Conservation (phyloP, 2,113 vertebrate species). For the Sorex araneus region DNA sequence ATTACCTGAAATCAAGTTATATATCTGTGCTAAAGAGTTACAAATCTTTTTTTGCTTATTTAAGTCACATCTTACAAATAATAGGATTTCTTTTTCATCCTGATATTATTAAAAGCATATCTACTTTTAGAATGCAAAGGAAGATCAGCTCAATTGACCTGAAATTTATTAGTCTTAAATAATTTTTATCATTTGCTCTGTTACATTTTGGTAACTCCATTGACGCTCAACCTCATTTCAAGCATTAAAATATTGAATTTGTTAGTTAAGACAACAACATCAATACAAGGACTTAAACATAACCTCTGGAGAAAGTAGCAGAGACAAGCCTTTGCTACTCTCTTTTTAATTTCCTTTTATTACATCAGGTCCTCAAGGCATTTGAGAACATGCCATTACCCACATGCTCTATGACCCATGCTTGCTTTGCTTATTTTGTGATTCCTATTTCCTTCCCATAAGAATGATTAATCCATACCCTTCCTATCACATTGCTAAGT, state of each 20-base stretch:
- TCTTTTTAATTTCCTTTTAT: conserved; percentile 36
- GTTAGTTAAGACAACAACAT: conserved; percentile 24
- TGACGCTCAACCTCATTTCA: neutral
- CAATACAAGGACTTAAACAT: conserved; percentile 4
- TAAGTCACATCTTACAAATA: conserved; percentile 39
- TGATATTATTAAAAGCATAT: conserved; percentile 31
- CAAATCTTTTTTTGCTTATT: conserved; percentile 15
- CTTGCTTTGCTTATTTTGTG: conserved; percentile 12
- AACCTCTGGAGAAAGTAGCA: neutral
- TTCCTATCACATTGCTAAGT: neutral
- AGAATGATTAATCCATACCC: no score
- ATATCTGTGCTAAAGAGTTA: conserved; percentile 1
- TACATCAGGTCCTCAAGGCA: conserved; percentile 12
- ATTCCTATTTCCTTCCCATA: neutral
- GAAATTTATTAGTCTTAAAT: conserved; percentile 47
- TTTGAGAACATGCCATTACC: neutral
- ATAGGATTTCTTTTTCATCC: neutral
- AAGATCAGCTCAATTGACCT: neutral
- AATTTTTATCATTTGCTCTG: conserved; percentile 37
- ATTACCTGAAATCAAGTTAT: conserved; percentile 35
- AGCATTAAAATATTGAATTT: conserved; percentile 50
- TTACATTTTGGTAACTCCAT: neutral
- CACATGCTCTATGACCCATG: neutral
- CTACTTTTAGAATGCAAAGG: conserved; percentile 37
- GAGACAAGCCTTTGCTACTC: conserved; percentile 6